Evolutionary conservation across 2,113 vertebrate genomes (phyloP), one percentile per base, ranked within the genome.

Genomic region (Pluvianellus socialis): DNA sequence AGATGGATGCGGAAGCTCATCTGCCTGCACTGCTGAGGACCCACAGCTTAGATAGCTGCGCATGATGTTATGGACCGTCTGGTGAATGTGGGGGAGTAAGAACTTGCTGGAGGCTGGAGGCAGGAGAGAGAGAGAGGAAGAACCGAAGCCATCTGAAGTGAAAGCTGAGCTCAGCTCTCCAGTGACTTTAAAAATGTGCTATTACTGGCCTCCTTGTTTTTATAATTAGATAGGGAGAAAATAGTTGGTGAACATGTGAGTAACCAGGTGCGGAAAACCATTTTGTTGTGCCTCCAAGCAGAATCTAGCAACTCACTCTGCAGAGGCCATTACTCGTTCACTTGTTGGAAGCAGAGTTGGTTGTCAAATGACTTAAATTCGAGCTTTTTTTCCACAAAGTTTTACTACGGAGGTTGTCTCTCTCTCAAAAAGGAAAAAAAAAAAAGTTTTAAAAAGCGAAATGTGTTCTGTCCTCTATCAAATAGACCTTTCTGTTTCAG

Each of bases 151-250:
- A 66, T 68, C 49, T 62, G 91, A 93, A 77, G 58, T 2, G 38
- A 68, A 82, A 77, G 86, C 83, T 84, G 61, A 93, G 86, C 89
- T 84, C 65, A 66, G 90, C 75, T 52, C 67, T 58, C 52, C 77
- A 47, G 50, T 47, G 74, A 82, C 77, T 91, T 61, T 10, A 28
- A 59, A 75, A 74, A 65, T 9, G 53, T 70, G 82, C 65, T 94
- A 20, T 30, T 15, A 18, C 61, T 62, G 58, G 61, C 72, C 85
- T 92, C 92, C 86, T 91, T 1, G 0, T 77, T 92, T 93, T 94
- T 79, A 79, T 75, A 58, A 89, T 92, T 90, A 93, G 71, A 52
- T 73, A 80, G 90, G 85, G 86, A 92, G 68, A 63, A 76, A 82
- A 79, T 40, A 79, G 70, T 42, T 70, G 86, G 70, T 61, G 79